Evolutionary conservation across 2,888 invertebrate genomes (phyloP).

Genomic region (Dicroscelio sp.): DNA sequence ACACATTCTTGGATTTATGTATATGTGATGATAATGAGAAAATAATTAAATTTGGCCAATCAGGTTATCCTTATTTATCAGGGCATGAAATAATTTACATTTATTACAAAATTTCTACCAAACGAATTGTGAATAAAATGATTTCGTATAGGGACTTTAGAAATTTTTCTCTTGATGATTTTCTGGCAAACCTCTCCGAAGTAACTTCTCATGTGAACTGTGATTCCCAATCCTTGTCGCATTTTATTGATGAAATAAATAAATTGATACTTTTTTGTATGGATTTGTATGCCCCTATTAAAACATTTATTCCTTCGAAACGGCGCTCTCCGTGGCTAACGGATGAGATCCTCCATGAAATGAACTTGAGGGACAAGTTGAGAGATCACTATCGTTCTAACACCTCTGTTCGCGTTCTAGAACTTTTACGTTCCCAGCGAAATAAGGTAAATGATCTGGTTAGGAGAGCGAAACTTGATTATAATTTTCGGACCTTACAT

Average conservation of each 20-base stretch:
- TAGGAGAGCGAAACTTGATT: neutral
- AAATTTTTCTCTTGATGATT: too few relatives aligned
- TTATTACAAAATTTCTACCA: neutral
- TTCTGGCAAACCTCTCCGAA: too few relatives aligned
- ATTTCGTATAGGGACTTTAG: neutral
- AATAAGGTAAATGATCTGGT: slow-evolving; percentile 19
- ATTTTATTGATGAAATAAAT: too few relatives aligned
- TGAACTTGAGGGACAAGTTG: slow-evolving; percentile 24
- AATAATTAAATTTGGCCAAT: neutral
- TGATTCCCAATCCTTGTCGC: too few relatives aligned
- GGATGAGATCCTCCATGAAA: neutral
- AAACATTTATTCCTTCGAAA: neutral
- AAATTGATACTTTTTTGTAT: neutral
- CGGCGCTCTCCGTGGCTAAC: slow-evolving; percentile 39
- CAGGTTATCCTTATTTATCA: neutral
- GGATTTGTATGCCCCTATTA: slow-evolving; percentile 11
- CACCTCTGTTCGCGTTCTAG: neutral
- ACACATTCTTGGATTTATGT: neutral
- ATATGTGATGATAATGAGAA: neutral
- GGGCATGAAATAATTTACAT: neutral
- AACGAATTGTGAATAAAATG: too few relatives aligned
- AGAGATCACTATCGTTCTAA: neutral
- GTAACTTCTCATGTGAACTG: too few relatives aligned
- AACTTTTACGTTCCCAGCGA: neutral
- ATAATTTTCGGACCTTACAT: neutral